Evolutionary conservation across 2,888 invertebrate species (phyloP), one percentile per base, ranked within the genome.

Genomic region (Eupeodes latifasciatus): DNA sequence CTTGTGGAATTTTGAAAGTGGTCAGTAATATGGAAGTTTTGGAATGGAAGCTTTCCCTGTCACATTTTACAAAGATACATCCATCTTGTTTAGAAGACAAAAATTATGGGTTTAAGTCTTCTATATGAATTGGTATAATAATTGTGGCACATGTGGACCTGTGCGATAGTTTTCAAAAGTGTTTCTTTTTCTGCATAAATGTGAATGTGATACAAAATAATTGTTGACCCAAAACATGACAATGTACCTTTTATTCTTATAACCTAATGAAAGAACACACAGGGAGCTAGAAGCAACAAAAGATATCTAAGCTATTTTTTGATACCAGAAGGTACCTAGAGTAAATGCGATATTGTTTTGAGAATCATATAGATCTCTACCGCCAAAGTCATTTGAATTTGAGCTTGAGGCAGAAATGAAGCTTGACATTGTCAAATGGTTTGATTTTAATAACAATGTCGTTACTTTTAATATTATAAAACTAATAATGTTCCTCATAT

Each of bases 1-100:
- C 40, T 55, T 44, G 44, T 55, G 40, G 71, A 71, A 71, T 71
- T 40, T 71, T 16, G 53, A 71, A 71, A 71, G 71, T 69, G 69
- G 69, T 69, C 69, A 69, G 51, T 27, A 27, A 27, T 27, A 14
- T 40, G 40, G 40, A 40, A 40, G 9, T 40, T 40, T 59, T 12
- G 40, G 11, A 5, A 14, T 59, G 34, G 55, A 71, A 71, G 55
- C 71, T 71, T 71, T 71, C 71, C 40, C 55, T 71, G 55, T 71
- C 71, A 55, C 53, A 12, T 71, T 27, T 27, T 27, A 27, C 27
- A 27, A 27, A 2, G 27, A 27, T 27, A 44, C 71, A 71, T 71
- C 71, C 14, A 71, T 71, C 44, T 71, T 71, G 27, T 27, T 34
- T 67, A 34, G 64, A 12, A 7, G 16, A 44, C 14, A 66, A 9